These are phyloP conservation scores for Saccostrea cuccullata DNA, from an alignment of 1,140 invertebrate species.

Conservation along the genomic window DNA sequence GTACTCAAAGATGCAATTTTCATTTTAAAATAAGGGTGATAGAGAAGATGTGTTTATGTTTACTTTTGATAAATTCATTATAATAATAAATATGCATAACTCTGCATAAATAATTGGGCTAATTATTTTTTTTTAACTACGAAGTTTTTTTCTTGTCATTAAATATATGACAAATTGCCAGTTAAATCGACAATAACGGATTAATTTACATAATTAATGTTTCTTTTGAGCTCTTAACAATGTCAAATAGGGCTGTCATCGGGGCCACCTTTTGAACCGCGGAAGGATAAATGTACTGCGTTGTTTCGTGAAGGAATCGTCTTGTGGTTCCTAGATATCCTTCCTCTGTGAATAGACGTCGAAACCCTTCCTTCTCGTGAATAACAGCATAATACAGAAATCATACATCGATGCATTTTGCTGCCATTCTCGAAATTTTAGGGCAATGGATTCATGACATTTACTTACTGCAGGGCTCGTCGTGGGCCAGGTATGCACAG, in stretches of 20 bases:
- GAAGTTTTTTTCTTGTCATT: neutral
- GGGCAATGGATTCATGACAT: neutral
- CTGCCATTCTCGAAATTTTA: constrained; percentile 28
- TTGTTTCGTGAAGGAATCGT: neutral
- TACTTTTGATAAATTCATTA: neutral
- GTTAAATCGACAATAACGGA: neutral
- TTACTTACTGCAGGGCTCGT: neutral
- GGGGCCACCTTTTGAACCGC: neutral
- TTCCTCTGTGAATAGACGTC: neutral
- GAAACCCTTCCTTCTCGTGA: constrained; percentile 33
- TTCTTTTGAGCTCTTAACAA: constrained; percentile 7
- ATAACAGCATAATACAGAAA: constrained; percentile 34
- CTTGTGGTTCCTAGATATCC: neutral
- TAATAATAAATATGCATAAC: neutral
- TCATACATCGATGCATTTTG: constrained; percentile 19
- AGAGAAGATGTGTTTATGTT: too few relatives aligned
- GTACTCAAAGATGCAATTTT: too few relatives aligned
- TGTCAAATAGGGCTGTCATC: neutral
- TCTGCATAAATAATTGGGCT: neutral
- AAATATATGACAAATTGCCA: constrained; percentile 2
- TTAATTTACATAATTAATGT: constrained; percentile 25
- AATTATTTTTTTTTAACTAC: neutral
- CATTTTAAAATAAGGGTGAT: too few relatives aligned
- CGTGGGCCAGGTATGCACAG: constrained; percentile 2
- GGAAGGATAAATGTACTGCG: neutral